Evolutionary conservation across 1,140 invertebrate genomes (phyloP).

Genomic region (Drosophila takahashii): DNA sequence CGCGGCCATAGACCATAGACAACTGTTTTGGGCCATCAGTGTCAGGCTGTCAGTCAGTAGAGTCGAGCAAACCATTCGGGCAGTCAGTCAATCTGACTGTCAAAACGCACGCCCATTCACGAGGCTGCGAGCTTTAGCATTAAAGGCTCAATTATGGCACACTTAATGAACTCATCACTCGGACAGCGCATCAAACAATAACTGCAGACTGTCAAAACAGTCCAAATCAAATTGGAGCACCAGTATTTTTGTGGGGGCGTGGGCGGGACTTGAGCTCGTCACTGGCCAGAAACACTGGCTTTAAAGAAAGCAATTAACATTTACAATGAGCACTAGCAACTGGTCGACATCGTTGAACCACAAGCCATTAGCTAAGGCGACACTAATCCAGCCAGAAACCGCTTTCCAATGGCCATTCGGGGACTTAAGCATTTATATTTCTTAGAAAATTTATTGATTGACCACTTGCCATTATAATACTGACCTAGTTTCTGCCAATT

Average conservation of each 20-base stretch:
- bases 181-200: slow-evolving; percentile 80
- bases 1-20: slow-evolving; percentile 12
- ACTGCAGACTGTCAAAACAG: slow-evolving; percentile 81
- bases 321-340: slow-evolving; percentile 42
- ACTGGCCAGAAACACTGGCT: slow-evolving; percentile 2
- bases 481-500: slow-evolving; percentile 4
- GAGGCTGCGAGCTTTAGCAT: slow-evolving; percentile 51
- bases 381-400: slow-evolving; percentile 67
- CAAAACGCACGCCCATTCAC: slow-evolving; percentile 78
- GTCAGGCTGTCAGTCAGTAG: slow-evolving; percentile 59
- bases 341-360: slow-evolving; percentile 21
- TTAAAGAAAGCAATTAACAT: slow-evolving; percentile 77
- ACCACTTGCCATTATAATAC: slow-evolving; percentile 10
- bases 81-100: slow-evolving; percentile 60
- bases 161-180: slow-evolving; percentile 82
- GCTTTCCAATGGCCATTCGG: slow-evolving; percentile 33
- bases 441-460: slow-evolving; percentile 16
- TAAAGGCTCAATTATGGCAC: slow-evolving; percentile 79
- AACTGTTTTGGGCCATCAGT: slow-evolving; percentile 48
- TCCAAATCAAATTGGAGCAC: slow-evolving; percentile 13
- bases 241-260: slow-evolving; percentile 22
- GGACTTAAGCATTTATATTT: slow-evolving; percentile 1
- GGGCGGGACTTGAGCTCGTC: slow-evolving; percentile 40
- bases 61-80: slow-evolving; percentile 10
- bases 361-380: slow-evolving; percentile 77